These are phyloP conservation scores for Patella ulyssiponensis DNA, from an alignment of 2,888 invertebrate species.

Conservation along the genomic window DNA sequence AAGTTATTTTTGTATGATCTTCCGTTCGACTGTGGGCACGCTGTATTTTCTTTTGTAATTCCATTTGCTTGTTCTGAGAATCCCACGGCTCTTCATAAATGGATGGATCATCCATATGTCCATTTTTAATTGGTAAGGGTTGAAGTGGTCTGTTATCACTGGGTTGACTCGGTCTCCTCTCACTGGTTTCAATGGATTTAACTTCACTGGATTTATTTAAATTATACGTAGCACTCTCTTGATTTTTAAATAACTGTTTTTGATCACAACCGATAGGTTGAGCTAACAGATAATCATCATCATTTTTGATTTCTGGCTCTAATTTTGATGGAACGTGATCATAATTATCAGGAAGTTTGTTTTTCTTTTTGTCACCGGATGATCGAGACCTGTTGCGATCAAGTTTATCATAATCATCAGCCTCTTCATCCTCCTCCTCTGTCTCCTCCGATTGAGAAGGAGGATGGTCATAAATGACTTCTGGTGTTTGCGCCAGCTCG, in stretches of 20 bases:
- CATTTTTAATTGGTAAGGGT: neutral
- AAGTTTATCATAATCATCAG: neutral
- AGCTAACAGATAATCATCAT: neutral
- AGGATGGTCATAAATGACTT: neutral
- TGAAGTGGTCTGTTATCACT: neutral
- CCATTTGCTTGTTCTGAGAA: conserved; percentile 42
- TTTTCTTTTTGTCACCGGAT: neutral
- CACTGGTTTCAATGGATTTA: neutral
- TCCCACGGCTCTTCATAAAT: conserved; percentile 62
- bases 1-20: neutral
- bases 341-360: neutral
- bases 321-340: neutral
- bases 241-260: neutral
- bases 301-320: neutral
- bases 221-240: neutral
- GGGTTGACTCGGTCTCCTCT: neutral
- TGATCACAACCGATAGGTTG: neutral
- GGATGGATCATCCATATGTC: conserved; percentile 4
- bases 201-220: neutral
- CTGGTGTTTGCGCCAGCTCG: conserved; percentile 9
- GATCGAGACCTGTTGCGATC: neutral
- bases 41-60: conserved; percentile 43
- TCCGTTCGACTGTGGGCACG: conserved; percentile 1
- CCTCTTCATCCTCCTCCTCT: neutral
- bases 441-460: neutral